Percentiles rank a stretch among this genome's conserved stretches.
These are phyloP conservation scores for Whitmania pigra DNA, from an alignment of 1,140 invertebrate species.

Conservation along the genomic window DNA sequence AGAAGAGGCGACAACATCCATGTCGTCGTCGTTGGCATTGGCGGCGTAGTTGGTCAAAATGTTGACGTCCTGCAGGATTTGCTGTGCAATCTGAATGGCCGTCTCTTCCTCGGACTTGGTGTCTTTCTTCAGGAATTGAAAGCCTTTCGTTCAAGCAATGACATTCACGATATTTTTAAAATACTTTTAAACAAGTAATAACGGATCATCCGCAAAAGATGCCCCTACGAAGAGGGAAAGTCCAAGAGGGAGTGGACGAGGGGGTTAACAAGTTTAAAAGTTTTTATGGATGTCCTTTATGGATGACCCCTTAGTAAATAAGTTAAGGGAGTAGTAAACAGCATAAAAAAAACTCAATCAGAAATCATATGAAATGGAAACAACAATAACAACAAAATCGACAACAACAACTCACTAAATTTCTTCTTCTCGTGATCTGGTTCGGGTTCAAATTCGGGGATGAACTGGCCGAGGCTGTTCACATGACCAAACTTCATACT, in stretches of 20 bases:
- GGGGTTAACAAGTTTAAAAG: too few relatives aligned
- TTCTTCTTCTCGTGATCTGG: conserved; percentile 53
- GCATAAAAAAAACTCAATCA: too few relatives aligned
- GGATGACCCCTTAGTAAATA: too few relatives aligned
- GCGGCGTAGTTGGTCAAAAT: conserved; percentile 53
- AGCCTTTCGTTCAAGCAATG: background rate
- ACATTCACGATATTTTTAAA: too few relatives aligned
- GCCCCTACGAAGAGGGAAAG: too few relatives aligned
- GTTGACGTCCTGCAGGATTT: conserved; percentile 83
- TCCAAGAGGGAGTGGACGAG: too few relatives aligned
- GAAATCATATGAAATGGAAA: too few relatives aligned
- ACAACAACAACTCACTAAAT: conserved; percentile 32
- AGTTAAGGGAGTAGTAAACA: too few relatives aligned
- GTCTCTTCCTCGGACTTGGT: conserved; percentile 64
- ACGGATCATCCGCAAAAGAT: too few relatives aligned
- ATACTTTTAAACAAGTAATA: too few relatives aligned
- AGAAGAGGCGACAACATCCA: background rate
- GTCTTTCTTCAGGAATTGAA: conserved; percentile 15
- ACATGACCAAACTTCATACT: conserved; percentile 69
- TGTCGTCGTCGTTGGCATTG: background rate
- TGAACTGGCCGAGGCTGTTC: conserved; percentile 70
- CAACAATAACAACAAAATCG: too few relatives aligned
- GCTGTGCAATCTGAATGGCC: conserved; percentile 83
- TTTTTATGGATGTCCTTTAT: too few relatives aligned
- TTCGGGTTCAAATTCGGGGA: conserved; percentile 73